Percentiles rank a stretch among this genome's conserved stretches.
phyloP scores from a whole-genome alignment of 2,888 invertebrate genomes.

The Cataglyphis cursor region DNA sequence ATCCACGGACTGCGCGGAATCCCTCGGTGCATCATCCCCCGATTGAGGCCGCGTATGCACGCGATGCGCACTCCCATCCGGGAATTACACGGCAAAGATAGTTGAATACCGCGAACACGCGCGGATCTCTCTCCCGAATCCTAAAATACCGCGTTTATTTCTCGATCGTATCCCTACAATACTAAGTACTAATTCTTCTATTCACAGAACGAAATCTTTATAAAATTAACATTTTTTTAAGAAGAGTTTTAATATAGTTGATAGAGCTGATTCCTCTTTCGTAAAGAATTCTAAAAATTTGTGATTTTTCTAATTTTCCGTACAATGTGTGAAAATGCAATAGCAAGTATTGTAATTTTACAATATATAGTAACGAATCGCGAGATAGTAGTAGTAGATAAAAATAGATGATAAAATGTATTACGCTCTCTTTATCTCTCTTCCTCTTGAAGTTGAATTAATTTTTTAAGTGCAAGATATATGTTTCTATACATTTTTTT shows the following conservation, averaged over 20 bases:
- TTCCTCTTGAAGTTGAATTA: slow-evolving; percentile 1
- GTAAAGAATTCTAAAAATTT: neutral
- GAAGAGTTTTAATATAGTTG: neutral
- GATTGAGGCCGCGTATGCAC: slow-evolving; percentile 50
- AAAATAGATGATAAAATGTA: neutral
- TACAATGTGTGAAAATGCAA: neutral
- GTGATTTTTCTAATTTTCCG: neutral
- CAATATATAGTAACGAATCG: neutral
- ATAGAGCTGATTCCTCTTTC: neutral
- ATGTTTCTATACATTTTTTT: neutral
- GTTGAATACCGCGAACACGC: slow-evolving; percentile 35
- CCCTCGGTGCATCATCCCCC: slow-evolving; percentile 37
- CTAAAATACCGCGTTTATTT: slow-evolving; percentile 24
- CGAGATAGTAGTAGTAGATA: neutral
- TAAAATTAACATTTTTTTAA: neutral
- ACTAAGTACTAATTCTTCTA: slow-evolving; percentile 9
- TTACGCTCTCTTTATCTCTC: neutral
- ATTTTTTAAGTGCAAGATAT: neutral
- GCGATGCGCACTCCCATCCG: slow-evolving; percentile 53
- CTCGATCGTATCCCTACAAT: neutral
- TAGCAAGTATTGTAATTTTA: neutral
- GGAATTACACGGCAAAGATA: slow-evolving; percentile 26
- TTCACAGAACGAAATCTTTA: neutral
- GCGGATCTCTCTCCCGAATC: slow-evolving; percentile 11
- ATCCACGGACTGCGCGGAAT: slow-evolving; percentile 57